A percentile compares a stretch with the other conserved stretches of the same genome.
Conservation (phyloP, 2,888 invertebrate genomes). For the Torymus aiolomorphi region DNA sequence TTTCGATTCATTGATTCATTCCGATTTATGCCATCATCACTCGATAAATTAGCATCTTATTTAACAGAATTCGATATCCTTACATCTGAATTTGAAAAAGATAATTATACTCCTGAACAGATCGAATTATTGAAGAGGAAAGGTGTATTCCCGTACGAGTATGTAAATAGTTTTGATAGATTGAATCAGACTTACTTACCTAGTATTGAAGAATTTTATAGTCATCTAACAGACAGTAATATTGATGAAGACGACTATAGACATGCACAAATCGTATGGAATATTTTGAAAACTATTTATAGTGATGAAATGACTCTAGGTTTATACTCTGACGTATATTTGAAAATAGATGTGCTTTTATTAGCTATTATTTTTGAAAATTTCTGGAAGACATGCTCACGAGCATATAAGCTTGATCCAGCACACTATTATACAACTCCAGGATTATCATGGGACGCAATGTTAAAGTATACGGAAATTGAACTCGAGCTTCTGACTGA, state of each 20-base stretch:
- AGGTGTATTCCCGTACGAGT: constrained; percentile 20
- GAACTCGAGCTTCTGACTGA: no score
- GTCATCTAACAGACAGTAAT: background rate
- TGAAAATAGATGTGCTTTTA: no score
- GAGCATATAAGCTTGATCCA: constrained; percentile 45
- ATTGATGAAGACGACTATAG: background rate
- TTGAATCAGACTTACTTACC: background rate
- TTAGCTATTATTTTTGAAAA: constrained; percentile 56
- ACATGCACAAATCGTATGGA: constrained; percentile 18
- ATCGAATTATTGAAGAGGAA: constrained; percentile 16
- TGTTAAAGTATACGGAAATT: no score
- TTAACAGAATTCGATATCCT: background rate
- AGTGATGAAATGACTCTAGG: no score
- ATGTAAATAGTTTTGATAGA: constrained; percentile 2
- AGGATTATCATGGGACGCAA: no score
- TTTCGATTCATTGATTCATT: background rate
- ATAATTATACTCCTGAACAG: background rate
- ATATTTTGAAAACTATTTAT: background rate
- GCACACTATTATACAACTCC: no score
- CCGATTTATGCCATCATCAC: background rate
- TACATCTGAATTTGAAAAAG: background rate
- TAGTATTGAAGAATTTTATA: constrained; percentile 15
- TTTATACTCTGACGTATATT: no score
- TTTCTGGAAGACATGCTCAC: constrained; percentile 43
- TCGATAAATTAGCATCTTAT: background rate